Percentiles rank a stretch among this genome's conserved stretches.
Conservation (phyloP, 2,113 vertebrate species). For the Chamaea fasciata region DNA sequence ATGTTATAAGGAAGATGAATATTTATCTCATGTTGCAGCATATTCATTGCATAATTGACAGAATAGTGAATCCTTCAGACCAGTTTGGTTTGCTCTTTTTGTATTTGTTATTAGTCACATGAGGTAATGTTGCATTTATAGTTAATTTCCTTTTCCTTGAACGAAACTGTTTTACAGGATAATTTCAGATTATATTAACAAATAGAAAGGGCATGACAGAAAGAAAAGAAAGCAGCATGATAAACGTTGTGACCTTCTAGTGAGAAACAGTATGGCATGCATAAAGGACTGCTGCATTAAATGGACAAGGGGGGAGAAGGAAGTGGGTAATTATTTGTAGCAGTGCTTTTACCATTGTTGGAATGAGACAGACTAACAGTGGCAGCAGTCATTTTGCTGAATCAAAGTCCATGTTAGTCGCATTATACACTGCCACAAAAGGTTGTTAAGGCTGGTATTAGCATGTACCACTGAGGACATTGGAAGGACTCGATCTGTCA, state of each 20-base stretch:
- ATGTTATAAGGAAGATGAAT: background rate
- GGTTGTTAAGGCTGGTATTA: conserved; percentile 91
- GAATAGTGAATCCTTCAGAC: conserved; percentile 8
- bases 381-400: conserved; percentile 89
- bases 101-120: background rate
- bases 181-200: conserved; percentile 35
- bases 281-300: conserved; percentile 68
- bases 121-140: background rate
- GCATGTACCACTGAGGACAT: conserved; percentile 91
- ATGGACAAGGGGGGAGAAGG: conserved; percentile 58
- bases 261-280: conserved; percentile 42
- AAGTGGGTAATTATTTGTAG: conserved; percentile 83
- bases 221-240: conserved; percentile 51
- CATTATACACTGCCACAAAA: conserved; percentile 82
- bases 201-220: background rate
- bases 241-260: conserved; percentile 59
- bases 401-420: conserved; percentile 83
- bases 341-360: conserved; percentile 75
- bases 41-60: background rate
- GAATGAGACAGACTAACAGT: conserved; percentile 82
- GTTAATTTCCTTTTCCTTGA: conserved; percentile 47
- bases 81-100: conserved; percentile 2
- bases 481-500: conserved; percentile 96
- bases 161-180: conserved; percentile 27
- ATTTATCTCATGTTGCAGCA: background rate